Conservation (phyloP, 2,113 vertebrate genomes). For the Rhagologus leucostigma region DNA sequence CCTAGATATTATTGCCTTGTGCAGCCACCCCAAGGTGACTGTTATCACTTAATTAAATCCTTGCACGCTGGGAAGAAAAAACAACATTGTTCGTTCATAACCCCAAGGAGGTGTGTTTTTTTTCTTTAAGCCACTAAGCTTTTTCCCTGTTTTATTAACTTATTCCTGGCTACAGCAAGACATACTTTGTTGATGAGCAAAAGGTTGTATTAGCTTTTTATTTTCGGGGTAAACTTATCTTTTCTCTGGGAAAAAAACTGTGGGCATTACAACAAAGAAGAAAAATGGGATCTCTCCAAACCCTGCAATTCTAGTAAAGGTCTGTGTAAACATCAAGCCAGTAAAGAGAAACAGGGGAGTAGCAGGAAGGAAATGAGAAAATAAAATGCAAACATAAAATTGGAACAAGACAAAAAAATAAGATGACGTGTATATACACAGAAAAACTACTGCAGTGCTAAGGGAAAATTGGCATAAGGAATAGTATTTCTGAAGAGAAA, state of each 20-base stretch:
- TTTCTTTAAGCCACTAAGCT: slow-evolving; percentile 78
- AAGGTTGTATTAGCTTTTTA: slow-evolving; percentile 82
- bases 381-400: slow-evolving; percentile 81
- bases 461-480: slow-evolving; percentile 41
- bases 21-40: slow-evolving; percentile 91
- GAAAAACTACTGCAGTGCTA: slow-evolving; percentile 26
- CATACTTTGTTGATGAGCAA: slow-evolving; percentile 83
- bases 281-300: slow-evolving; percentile 64
- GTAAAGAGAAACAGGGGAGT: slow-evolving; percentile 73
- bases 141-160: slow-evolving; percentile 83
- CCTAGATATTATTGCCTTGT: slow-evolving; percentile 89
- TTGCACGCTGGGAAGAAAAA: slow-evolving; percentile 86
- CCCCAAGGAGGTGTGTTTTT: slow-evolving; percentile 80
- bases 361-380: slow-evolving; percentile 74
- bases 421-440: slow-evolving; percentile 44
- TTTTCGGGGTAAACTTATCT: slow-evolving; percentile 81
- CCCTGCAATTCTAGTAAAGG: slow-evolving; percentile 69
- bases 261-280: slow-evolving; percentile 62
- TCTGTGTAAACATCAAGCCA: slow-evolving; percentile 72
- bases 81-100: slow-evolving; percentile 90
- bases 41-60: slow-evolving; percentile 96
- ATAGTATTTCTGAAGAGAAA: slow-evolving; percentile 39
- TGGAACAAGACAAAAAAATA: slow-evolving; percentile 68
- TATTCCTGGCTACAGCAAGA: slow-evolving; percentile 80
- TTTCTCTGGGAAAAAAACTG: slow-evolving; percentile 65